phyloP scores from a whole-genome alignment of 2,797 vertebrate species.

The Scomberomorus guttatus region DNA sequence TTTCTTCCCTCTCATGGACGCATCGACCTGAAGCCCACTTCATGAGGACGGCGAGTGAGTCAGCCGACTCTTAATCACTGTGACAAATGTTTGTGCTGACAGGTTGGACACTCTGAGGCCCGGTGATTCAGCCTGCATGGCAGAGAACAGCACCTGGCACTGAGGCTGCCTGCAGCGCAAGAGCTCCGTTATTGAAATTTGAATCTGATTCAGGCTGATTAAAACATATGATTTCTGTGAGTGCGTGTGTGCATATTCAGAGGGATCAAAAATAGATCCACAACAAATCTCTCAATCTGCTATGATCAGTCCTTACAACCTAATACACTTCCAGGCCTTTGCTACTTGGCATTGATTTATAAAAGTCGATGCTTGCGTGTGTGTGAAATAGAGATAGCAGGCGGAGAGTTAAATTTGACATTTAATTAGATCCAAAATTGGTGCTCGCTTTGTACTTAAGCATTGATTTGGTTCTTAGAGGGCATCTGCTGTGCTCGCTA shows the following conservation, averaged over 20 bases:
- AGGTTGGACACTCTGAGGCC: constrained; percentile 35
- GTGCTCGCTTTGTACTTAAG: constrained; percentile 30
- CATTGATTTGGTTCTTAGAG: constrained; percentile 58
- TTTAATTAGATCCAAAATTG: constrained; percentile 63
- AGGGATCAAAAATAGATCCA: constrained; percentile 5
- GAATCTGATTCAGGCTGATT: constrained; percentile 48
- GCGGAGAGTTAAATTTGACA: constrained; percentile 56
- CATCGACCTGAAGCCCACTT: constrained; percentile 34
- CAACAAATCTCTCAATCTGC: constrained; percentile 20
- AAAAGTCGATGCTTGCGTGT: constrained; percentile 13
- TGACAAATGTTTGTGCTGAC: constrained; percentile 54
- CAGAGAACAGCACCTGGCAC: constrained; percentile 48
- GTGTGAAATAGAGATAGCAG: constrained; percentile 38
- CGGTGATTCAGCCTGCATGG: constrained; percentile 50
- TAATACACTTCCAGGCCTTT: constrained; percentile 64
- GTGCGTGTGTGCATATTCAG: constrained; percentile 15
- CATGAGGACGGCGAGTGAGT: constrained; percentile 54
- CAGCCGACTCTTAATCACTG: constrained; percentile 64
- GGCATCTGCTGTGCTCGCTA: constrained; percentile 15
- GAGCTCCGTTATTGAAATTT: constrained; percentile 23
- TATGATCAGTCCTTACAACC: constrained; percentile 43
- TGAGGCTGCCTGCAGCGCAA: constrained; percentile 16
- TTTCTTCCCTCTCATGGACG: background rate
- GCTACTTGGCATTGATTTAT: constrained; percentile 42
- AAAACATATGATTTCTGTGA: constrained; percentile 19